Conservation (phyloP, 2,888 invertebrate species). For the Temnothorax unifasciatus region DNA sequence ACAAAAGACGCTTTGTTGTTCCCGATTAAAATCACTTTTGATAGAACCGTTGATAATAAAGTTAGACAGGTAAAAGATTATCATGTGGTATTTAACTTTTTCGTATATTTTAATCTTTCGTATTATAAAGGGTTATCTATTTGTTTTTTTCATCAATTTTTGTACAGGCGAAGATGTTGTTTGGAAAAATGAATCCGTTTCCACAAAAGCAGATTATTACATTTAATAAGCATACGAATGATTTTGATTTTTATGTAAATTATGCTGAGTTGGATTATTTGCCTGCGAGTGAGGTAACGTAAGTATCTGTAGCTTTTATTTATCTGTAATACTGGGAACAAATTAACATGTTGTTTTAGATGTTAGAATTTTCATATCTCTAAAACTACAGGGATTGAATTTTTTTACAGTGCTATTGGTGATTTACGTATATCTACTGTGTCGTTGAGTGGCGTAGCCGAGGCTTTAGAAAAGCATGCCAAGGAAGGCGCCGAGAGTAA, state of each 20-base stretch:
- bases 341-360: slow-evolving; percentile 16
- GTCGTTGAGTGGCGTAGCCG: slow-evolving; percentile 92
- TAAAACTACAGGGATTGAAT: slow-evolving; percentile 53
- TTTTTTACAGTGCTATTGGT: slow-evolving; percentile 89
- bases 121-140: background rate
- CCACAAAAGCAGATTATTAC: slow-evolving; percentile 99
- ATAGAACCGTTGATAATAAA: slow-evolving; percentile 88
- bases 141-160: slow-evolving; percentile 9
- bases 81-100: background rate
- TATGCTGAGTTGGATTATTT: slow-evolving; percentile 96
- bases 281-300: slow-evolving; percentile 89
- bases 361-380: background rate
- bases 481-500: slow-evolving; percentile 92
- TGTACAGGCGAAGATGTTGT: slow-evolving; percentile 93
- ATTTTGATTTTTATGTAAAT: slow-evolving; percentile 96
- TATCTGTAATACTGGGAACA: background rate
- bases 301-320: slow-evolving; percentile 71
- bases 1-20: slow-evolving; percentile 97
- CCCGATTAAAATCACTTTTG: slow-evolving; percentile 95
- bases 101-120: background rate
- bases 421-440: slow-evolving; percentile 91
- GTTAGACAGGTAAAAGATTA: slow-evolving; percentile 86
- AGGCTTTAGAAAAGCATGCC: slow-evolving; percentile 91
- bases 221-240: slow-evolving; percentile 97
- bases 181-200: slow-evolving; percentile 96